Evolutionary conservation across 2,113 vertebrate genomes (phyloP).

Genomic region (Cochlearius cochlearius): DNA sequence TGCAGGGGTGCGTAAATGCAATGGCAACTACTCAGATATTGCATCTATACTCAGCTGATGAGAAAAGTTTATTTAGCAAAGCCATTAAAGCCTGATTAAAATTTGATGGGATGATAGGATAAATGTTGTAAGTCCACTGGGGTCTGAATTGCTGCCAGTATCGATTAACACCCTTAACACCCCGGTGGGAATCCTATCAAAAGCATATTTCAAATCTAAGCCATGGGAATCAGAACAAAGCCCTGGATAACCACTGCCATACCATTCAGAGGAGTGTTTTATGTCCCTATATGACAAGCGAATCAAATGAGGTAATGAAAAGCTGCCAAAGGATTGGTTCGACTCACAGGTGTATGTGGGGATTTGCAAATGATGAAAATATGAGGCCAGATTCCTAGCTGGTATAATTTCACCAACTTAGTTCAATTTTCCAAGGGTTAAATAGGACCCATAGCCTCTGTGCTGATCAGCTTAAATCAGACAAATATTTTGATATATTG

Average conservation of each 20-base stretch:
- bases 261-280: not conserved
- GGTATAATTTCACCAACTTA: not conserved
- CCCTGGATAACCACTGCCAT: not conserved
- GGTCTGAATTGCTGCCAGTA: slow-evolving; percentile 47
- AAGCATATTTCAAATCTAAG: slow-evolving; percentile 11
- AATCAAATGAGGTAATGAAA: not conserved
- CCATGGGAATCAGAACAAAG: slow-evolving; percentile 19
- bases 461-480: not conserved
- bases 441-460: not conserved
- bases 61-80: slow-evolving; percentile 54
- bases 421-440: not conserved
- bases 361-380: not conserved
- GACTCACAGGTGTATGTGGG: not conserved
- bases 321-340: not conserved
- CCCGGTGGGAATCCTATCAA: slow-evolving; percentile 23
- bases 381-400: not conserved
- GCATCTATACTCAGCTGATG: slow-evolving; percentile 7
- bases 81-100: slow-evolving; percentile 49
- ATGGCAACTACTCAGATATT: not conserved
- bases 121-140: not conserved
- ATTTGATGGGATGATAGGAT: slow-evolving; percentile 45
- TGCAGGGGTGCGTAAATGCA: not conserved
- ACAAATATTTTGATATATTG: not conserved
- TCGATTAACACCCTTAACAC: slow-evolving; percentile 49
- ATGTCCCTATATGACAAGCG: not conserved